These are phyloP conservation scores for Teleiodes luculella DNA, from an alignment of 2,888 invertebrate genomes.

Conservation along the genomic window DNA sequence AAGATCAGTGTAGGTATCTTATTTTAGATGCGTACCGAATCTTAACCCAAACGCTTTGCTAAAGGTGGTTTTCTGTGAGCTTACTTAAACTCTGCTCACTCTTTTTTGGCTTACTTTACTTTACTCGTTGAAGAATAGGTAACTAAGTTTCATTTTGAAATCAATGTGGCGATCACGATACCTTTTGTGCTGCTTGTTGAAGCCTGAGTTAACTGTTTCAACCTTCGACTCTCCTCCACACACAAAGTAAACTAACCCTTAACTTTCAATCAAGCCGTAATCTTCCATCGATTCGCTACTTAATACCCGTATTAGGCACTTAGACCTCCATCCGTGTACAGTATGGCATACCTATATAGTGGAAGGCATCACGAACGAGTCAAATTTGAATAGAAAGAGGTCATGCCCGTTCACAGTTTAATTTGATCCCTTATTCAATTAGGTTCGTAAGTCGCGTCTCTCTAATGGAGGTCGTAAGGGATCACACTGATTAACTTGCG, in stretches of 20 bases:
- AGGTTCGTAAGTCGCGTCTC: constrained; percentile 65
- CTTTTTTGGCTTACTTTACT: too few species aligned
- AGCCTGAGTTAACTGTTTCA: constrained; percentile 3
- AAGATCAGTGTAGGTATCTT: too few species aligned
- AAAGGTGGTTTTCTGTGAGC: too few species aligned
- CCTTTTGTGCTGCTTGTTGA: neutral
- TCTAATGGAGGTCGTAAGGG: constrained; percentile 70
- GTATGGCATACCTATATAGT: constrained; percentile 32
- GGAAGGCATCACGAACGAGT: constrained; percentile 44
- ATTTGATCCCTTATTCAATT: constrained; percentile 75
- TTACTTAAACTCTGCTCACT: too few species aligned
- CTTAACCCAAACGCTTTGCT: too few species aligned
- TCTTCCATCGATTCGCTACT: constrained; percentile 50
- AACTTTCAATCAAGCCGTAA: constrained; percentile 52
- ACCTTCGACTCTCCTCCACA: constrained; percentile 8
- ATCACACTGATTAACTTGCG: constrained; percentile 68
- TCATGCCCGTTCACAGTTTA: constrained; percentile 54
- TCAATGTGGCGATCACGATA: neutral
- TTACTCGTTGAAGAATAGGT: neutral
- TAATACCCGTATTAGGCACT: constrained; percentile 28
- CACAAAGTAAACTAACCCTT: constrained; percentile 26
- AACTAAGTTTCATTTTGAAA: neutral
- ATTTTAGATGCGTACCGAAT: too few species aligned
- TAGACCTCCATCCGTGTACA: constrained; percentile 37
- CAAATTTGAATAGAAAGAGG: constrained; percentile 76